These are phyloP conservation scores for Podocnemis expansa DNA, from an alignment of 2,113 vertebrate genomes.

Conservation along the genomic window DNA sequence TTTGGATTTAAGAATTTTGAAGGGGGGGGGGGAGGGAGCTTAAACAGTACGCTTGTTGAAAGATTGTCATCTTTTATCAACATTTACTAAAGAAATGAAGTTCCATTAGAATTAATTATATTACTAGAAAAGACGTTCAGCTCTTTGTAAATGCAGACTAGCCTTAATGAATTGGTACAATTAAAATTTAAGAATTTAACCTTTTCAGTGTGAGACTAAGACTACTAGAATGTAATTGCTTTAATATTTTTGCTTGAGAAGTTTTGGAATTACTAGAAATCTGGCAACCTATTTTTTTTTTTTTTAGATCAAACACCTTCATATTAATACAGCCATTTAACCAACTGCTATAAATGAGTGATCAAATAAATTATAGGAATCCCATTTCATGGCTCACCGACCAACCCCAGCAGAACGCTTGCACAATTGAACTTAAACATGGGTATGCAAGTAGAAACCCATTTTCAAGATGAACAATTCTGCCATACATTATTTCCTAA, in stretches of 20 bases:
- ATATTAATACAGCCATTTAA: constrained; percentile 77
- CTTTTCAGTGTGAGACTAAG: constrained; percentile 45
- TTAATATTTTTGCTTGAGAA: constrained; percentile 48
- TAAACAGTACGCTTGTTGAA: constrained; percentile 35
- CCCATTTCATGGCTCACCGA: constrained; percentile 70
- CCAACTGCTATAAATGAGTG: constrained; percentile 90
- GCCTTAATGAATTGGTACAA: constrained; percentile 59
- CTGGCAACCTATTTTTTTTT: constrained; percentile 67
- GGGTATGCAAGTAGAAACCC: constrained; percentile 27
- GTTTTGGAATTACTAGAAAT: constrained; percentile 73
- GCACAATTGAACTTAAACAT: not conserved
- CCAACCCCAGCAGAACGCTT: constrained; percentile 57
- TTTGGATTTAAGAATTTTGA: constrained; percentile 63
- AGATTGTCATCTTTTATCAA: constrained; percentile 48
- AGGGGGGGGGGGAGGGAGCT: constrained; percentile 36
- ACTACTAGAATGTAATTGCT: constrained; percentile 51
- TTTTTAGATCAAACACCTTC: constrained; percentile 70
- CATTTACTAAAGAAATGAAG: constrained; percentile 26
- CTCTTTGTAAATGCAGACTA: constrained; percentile 61
- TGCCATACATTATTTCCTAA: not conserved
- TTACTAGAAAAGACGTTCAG: constrained; percentile 66
- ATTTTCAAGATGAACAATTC: constrained; percentile 17
- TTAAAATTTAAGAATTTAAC: constrained; percentile 37
- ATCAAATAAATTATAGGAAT: constrained; percentile 84
- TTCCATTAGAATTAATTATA: constrained; percentile 27